Conservation (phyloP, 2,888 invertebrate genomes). For the Heliconius aoede region DNA sequence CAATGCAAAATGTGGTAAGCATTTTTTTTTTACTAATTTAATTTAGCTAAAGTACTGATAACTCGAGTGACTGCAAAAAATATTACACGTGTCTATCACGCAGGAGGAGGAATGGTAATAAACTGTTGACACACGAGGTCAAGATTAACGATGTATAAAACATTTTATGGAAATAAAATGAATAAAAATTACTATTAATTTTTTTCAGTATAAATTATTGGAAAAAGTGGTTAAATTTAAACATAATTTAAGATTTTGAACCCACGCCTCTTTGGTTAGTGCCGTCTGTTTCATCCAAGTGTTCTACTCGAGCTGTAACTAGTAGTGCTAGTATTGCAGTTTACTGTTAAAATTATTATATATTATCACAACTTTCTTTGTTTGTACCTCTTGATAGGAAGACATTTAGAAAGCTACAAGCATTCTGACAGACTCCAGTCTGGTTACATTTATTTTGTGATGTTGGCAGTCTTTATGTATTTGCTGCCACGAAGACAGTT, state of each 20-base stretch:
- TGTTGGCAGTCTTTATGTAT: not conserved
- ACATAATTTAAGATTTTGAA: no score
- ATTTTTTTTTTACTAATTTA: constrained; percentile 6
- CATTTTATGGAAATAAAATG: no score
- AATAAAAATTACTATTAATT: no score
- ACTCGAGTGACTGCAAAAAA: not conserved
- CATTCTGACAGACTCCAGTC: not conserved
- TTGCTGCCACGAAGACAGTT: no score
- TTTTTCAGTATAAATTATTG: no score
- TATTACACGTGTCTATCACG: not conserved
- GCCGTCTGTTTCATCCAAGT: no score
- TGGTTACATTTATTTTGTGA: not conserved
- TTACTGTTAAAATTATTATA: constrained; percentile 5
- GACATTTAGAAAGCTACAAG: not conserved
- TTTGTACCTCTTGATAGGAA: not conserved
- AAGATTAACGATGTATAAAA: no score
- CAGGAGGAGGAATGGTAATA: no score
- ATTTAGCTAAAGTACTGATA: not conserved
- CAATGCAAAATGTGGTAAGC: not conserved
- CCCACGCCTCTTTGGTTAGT: no score
- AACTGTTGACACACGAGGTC: not conserved
- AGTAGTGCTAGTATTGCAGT: not conserved
- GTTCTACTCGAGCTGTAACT: no score
- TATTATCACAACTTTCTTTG: not conserved
- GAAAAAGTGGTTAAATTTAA: no score